Base-by-base conservation (phyloP, 92 coral and sea anemone genomes). In the Heliopora coerulea region DNA sequence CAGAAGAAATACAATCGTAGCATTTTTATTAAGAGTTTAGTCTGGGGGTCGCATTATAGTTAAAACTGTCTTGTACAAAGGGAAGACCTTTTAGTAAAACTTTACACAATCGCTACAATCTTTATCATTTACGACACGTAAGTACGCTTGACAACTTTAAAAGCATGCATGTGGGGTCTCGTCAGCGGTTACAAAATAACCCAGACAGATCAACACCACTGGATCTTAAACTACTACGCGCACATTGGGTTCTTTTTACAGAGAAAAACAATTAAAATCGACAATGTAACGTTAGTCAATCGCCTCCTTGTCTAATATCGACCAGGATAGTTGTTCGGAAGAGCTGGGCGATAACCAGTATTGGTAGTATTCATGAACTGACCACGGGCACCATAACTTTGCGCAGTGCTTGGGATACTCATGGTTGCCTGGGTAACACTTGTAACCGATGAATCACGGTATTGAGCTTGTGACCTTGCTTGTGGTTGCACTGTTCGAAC, bases 401-500 rank as follows among this genome's bases (percentile, higher is more conserved):
- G 8, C 15, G 30, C 61, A 56, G 61, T 23, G 29, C 30, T 56
- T 23, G 52, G 12, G 15, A 46, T 46, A 3, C 30, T 23, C 61
- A 23, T 17, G 7, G 17, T 19, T 50, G 58, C 6, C 12, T n/a
- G 14, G 15, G 52, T 15, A n/a, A 15, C 31, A 56, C 61, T 23
- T 56, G 30, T 31, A 7, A 56, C 23, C 13, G 30, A 23, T 8
- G 61, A 89, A 74, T 80, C 83, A 86, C 96, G 40, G 96, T 86
- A 23, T 61, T 89, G 28, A 86, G 78, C 70, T 80, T 84, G 24
- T 86, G 96, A 12, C 96, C 96, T 20, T 88, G 91, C 39, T 65
- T 83, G 49, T 88, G 95, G 95, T 88, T 86, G 80, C 42, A 83
- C 28, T 79, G 76, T 64, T 91, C 91, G 17, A 86, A 83, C 49